These are phyloP conservation scores for Stylophora pistillata DNA, from an alignment of 64 coral and sea anemone species.

Conservation along the genomic window DNA sequence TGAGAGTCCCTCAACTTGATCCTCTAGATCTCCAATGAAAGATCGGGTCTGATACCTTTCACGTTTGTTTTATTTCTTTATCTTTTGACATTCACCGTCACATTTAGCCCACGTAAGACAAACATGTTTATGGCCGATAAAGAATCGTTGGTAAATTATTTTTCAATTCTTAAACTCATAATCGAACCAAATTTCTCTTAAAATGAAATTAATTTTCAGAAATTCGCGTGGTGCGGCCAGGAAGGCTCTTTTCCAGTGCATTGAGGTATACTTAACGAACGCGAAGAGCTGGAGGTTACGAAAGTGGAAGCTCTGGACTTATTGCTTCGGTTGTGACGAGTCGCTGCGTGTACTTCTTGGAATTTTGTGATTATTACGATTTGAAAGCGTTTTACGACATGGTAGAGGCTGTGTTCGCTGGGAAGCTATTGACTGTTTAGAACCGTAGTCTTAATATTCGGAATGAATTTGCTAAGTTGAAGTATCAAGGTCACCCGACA, in stretches of 20 bases:
- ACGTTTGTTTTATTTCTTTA: too few species aligned
- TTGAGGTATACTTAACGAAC: conserved; percentile 1
- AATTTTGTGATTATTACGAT: conserved; percentile 18
- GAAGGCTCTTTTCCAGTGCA: conserved; percentile 21
- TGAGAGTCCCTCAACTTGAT: too few species aligned
- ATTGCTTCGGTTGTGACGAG: conserved; percentile 27
- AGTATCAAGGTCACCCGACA: too few species aligned
- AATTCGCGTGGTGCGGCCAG: conserved; percentile 1
- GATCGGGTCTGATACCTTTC: too few species aligned
- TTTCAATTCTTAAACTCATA: background rate
- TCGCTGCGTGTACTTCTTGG: background rate
- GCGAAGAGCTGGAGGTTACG: background rate
- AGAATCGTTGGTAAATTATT: background rate
- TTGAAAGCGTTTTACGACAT: conserved; percentile 7
- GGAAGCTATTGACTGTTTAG: background rate
- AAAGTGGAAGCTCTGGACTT: background rate
- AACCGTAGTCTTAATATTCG: background rate
- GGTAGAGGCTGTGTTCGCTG: conserved; percentile 32
- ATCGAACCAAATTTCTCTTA: background rate
- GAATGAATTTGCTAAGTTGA: too few species aligned
- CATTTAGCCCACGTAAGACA: too few species aligned
- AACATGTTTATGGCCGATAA: background rate
- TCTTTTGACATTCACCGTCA: too few species aligned
- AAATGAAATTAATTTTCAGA: background rate
- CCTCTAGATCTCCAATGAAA: too few species aligned